Conservation (phyloP, 2,113 vertebrate genomes). For the Labeo catla region DNA sequence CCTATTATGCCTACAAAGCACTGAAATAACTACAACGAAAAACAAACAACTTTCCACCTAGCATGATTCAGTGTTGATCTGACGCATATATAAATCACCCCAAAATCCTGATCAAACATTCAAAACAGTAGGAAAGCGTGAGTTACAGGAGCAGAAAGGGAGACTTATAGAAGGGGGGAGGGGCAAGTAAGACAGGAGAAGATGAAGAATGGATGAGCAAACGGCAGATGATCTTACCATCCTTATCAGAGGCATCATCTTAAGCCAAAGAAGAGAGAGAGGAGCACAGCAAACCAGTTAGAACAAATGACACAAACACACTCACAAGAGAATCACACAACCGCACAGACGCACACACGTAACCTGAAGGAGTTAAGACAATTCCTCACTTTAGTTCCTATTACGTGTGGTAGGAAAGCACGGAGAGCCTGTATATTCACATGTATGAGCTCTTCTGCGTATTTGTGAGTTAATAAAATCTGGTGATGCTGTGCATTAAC, state of each 20-base stretch:
- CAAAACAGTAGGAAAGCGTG: conserved; percentile 50
- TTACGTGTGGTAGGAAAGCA: not conserved
- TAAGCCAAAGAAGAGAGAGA: conserved; percentile 77
- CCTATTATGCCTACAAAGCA: conserved; percentile 2
- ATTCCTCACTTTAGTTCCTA: not conserved
- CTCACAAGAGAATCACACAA: not conserved
- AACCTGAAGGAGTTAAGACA: not conserved
- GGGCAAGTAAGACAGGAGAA: conserved; percentile 2
- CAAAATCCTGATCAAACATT: not conserved
- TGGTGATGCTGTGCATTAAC: not conserved
- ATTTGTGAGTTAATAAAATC: not conserved
- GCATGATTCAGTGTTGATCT: not conserved
- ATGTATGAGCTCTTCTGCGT: not conserved
- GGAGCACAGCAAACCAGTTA: conserved; percentile 87
- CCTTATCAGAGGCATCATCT: conserved; percentile 99
- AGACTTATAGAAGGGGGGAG: conserved; percentile 14
- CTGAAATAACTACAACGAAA: not conserved
- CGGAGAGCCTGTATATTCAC: not conserved
- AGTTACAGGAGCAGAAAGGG: conserved; percentile 48
- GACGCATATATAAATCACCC: not conserved
- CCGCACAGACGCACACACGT: not conserved
- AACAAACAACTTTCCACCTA: not conserved
- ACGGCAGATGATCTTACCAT: conserved; percentile 90
- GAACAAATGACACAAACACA: conserved; percentile 47
- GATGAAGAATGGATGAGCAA: conserved; percentile 50